A percentile compares a stretch with the other conserved stretches of the same genome.
Evolutionary conservation across 2,797 vertebrate species (phyloP).

Genomic region (Poecilia velifera): DNA sequence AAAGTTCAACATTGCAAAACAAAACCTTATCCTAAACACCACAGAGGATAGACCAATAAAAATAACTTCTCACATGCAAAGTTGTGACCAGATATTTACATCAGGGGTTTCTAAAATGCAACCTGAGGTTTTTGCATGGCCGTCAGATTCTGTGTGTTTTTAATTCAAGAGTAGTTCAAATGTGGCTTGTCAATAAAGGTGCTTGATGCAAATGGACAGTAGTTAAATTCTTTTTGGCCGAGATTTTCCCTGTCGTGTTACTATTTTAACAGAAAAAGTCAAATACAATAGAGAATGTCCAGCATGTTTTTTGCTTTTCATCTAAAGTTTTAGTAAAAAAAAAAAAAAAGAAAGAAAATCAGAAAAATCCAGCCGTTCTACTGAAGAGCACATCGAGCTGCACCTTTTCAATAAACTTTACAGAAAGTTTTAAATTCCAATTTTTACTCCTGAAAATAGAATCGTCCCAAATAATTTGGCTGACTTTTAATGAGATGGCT

Average conservation of each 20-base stretch:
- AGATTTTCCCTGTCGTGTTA: background rate
- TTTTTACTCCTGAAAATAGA: background rate
- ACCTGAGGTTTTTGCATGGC: background rate
- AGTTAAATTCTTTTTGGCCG: background rate
- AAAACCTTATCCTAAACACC: background rate
- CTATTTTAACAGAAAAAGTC: background rate
- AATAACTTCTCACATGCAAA: background rate
- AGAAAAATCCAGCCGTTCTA: background rate
- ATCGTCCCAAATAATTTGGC: background rate
- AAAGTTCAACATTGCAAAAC: background rate
- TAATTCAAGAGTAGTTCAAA: background rate
- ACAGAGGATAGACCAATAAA: background rate
- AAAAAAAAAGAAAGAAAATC: accelerated
- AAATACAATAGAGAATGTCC: background rate
- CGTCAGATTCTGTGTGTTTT: background rate
- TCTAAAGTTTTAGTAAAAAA: background rate
- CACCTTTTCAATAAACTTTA: background rate
- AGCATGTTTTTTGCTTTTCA: background rate
- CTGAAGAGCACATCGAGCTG: background rate
- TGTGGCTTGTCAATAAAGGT: background rate
- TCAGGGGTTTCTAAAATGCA: background rate
- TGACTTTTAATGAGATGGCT: background rate
- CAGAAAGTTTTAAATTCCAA: background rate
- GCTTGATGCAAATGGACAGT: background rate
- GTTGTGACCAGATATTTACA: background rate